These are phyloP conservation scores for Melanostoma scalare DNA, from an alignment of 2,888 invertebrate genomes.

Conservation along the genomic window DNA sequence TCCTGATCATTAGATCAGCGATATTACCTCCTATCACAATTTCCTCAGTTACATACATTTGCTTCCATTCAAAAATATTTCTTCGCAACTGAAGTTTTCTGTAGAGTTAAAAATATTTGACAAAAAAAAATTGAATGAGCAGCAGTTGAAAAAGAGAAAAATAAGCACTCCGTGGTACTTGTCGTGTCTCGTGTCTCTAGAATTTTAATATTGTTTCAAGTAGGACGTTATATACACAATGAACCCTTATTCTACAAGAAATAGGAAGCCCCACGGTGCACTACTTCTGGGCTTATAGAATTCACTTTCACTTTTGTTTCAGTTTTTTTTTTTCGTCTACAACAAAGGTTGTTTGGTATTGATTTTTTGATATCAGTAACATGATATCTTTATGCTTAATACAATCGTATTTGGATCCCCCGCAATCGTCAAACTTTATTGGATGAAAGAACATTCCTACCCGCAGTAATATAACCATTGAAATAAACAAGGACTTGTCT, in stretches of 20 bases:
- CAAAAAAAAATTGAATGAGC: too few species aligned
- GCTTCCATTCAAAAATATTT: too few species aligned
- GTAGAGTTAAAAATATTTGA: too few species aligned
- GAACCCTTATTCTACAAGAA: constrained; percentile 1
- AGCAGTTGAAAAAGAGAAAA: too few species aligned
- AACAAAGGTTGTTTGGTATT: background rate
- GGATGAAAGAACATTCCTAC: background rate
- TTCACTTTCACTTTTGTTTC: background rate
- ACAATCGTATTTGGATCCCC: background rate
- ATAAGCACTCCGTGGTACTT: too few species aligned
- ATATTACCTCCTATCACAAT: too few species aligned
- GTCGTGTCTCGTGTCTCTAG: too few species aligned
- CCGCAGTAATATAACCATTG: constrained; percentile 12
- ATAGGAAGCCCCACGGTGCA: constrained; percentile 27
- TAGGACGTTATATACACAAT: background rate
- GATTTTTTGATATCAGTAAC: constrained; percentile 5
- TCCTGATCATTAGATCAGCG: too few species aligned
- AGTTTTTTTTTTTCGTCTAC: background rate
- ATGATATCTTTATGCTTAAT: constrained; percentile 1
- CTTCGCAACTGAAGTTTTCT: too few species aligned
- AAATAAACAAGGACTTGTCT: background rate
- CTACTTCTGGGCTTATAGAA: background rate
- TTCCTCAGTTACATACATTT: too few species aligned
- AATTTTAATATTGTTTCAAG: too few species aligned
- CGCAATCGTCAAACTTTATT: background rate